Percentiles rank a stretch among this genome's conserved stretches.
These are phyloP conservation scores for Nymphalis urticae DNA, from an alignment of 2,888 invertebrate species.

Conservation along the genomic window DNA sequence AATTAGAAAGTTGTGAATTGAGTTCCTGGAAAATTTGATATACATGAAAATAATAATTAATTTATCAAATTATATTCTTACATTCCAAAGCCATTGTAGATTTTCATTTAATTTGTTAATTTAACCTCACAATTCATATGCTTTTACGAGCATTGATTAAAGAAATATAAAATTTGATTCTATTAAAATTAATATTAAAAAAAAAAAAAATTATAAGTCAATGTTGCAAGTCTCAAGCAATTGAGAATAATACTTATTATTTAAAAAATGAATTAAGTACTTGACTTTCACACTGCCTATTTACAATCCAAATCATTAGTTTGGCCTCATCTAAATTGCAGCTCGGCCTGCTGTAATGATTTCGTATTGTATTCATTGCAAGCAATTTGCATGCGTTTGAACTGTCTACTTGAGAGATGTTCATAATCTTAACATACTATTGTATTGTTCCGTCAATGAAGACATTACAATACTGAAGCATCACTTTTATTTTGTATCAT, in stretches of 20 bases:
- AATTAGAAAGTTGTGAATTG: background rate
- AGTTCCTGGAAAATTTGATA: background rate
- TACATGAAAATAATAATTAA: background rate
- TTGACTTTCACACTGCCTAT: slow-evolving; percentile 21
- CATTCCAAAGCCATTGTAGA: too few species aligned
- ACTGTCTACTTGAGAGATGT: slow-evolving; percentile 41
- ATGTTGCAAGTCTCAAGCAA: too few species aligned
- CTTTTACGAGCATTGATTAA: too few species aligned
- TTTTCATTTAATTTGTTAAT: too few species aligned
- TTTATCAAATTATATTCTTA: background rate
- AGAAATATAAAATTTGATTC: too few species aligned
- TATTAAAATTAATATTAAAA: too few species aligned
- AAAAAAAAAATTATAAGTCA: too few species aligned
- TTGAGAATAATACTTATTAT: background rate
- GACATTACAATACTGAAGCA: slow-evolving; percentile 40
- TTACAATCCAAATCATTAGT: slow-evolving; percentile 45
- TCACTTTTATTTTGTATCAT: slow-evolving; percentile 29
- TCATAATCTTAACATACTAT: slow-evolving; percentile 42
- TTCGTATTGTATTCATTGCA: slow-evolving; percentile 56
- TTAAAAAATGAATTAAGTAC: background rate
- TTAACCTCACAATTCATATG: too few species aligned
- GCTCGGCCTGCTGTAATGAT: slow-evolving; percentile 50
- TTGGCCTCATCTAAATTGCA: slow-evolving; percentile 59
- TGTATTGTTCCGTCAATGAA: slow-evolving; percentile 44
- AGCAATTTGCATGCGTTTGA: slow-evolving; percentile 61